Base-by-base conservation (phyloP, 2,797 vertebrate species). In the Enteromius radiatus region DNA sequence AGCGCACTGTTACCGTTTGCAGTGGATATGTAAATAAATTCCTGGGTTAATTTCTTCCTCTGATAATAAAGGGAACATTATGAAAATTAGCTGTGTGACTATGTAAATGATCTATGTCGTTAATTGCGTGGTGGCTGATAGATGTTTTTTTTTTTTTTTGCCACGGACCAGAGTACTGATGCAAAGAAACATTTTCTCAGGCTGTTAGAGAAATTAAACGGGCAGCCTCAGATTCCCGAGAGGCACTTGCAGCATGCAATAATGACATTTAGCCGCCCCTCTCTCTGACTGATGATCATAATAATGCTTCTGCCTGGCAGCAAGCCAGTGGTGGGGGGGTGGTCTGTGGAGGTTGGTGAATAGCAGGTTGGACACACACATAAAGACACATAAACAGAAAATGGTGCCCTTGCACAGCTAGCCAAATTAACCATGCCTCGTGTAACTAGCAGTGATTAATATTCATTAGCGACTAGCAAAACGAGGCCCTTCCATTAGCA, bases 31-130 rank as follows among this genome's bases (percentile, higher is more conserved):
- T 97, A 98, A 97, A 98, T 98, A 98, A 96, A 98, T 97, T 98
- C 95, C 96, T 96, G 96, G 95, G 96, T 97, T 98, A 98, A 98
- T 98, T 97, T 97, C 96, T 97, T 97, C 97, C 97, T 97, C 96
- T 97, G 96, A 98, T 97, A 98, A 98, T 97, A 97, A 98, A 97
- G 95, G 96, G 96, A 98, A 97, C 97, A 97, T 98, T 98, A 98
- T 97, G 96, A 98, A 98, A 97, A 98, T 98, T 94, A 97, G 97
- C 96, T 96, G 94, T 95, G 96, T 94, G 95, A 96, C 96, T 97
- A 96, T 96, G 96, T 97, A 97, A 97, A 97, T 97, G 96, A 97
- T 97, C 96, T 95, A 95, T 96, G 96, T 96, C 94, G 95, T 96
- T 98, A 98, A 98, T 98, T 97, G 96, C 92, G 91, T 86, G 93